Evolutionary conservation across 2,888 invertebrate genomes (phyloP), one percentile per base, ranked within the genome.

Genomic region (Nematopogon swammerdamellus): DNA sequence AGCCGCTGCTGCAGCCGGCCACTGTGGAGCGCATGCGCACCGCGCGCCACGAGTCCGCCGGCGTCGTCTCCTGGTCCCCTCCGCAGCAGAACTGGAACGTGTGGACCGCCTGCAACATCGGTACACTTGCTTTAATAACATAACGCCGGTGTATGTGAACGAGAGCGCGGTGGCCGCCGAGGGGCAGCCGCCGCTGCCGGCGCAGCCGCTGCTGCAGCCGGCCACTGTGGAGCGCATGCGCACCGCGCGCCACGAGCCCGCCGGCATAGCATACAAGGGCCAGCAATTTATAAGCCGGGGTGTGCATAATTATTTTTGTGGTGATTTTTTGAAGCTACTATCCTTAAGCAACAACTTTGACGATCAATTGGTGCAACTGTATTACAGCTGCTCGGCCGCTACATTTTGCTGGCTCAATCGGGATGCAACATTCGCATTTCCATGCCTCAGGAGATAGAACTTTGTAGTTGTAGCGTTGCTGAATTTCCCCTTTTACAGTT

Each of bases 11-110:
- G 6, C 75, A 76, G 55, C 52, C 70, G 48, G 72, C 75, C 16
- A 19, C 2, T 6, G 19, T 19, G 16, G 2, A 85, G 49, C 85
- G 86, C 50, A 89, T 91, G 71, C 71, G 83, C 14, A 82, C 85
- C 14, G 83, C 85, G 0, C 79, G 82, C 43, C 83, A 83, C 0
- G 81, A 82, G 29, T 72, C 83, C 1, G 86, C 86, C 0, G 92
- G 92, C 0, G 94, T 95, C 0, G 94, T 99, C 1, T 87, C 95
- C 0, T 99, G 98, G 98, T 92, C 95, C 0, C 98, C 98, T 1
- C 97, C 98, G 0, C 88, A 90, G 60, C 85, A 86, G 3, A 99
- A 99, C 70, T 99, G 98, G 97, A 96, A 99, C 70, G 91, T 97
- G 0, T 99, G 98, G 98, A 89, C 88, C 16, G 91, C 89, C 0